Percentiles rank a stretch among this genome's conserved stretches.
phyloP scores from a whole-genome alignment of 2,888 invertebrate species.

The Heliconius cydno region DNA sequence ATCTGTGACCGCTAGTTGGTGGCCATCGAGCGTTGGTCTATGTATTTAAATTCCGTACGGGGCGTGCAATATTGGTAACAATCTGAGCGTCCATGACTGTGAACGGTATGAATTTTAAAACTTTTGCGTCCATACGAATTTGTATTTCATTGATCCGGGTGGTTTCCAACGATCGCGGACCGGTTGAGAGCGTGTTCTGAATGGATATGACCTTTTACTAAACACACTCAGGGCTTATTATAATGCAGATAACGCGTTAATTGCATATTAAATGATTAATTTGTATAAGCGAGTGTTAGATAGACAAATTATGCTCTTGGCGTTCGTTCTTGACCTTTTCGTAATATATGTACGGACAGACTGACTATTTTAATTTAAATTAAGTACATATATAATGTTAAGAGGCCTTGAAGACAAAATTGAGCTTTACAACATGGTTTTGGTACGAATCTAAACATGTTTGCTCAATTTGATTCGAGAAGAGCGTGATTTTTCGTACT shows the following conservation, averaged over 20 bases:
- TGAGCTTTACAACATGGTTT: neutral
- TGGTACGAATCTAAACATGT: neutral
- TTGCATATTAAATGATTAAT: conserved; percentile 17
- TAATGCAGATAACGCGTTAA: conserved; percentile 22
- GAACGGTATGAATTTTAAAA: conserved; percentile 72
- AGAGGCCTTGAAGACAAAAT: neutral
- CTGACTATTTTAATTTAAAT: neutral
- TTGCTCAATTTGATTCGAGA: neutral
- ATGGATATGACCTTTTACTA: conserved; percentile 34
- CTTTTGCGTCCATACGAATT: conserved; percentile 56
- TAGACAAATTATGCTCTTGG: conserved; percentile 1
- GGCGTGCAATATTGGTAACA: conserved; percentile 71
- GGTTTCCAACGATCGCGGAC: conserved; percentile 47
- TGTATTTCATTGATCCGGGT: conserved; percentile 61
- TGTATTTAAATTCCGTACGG: conserved; percentile 68
- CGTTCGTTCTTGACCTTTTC: conserved; percentile 17
- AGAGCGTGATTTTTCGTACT: neutral
- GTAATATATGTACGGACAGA: neutral
- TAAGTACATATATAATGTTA: neutral
- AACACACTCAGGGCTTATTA: conserved; percentile 4
- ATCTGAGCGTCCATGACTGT: conserved; percentile 62
- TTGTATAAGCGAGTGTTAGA: conserved; percentile 8
- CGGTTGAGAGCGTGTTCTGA: conserved; percentile 29
- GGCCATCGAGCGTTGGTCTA: conserved; percentile 52
- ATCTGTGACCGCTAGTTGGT: conserved; percentile 52